Evolutionary conservation across 92 coral and sea anemone genomes (phyloP).

Genomic region (Palythoa heliodiscus): DNA sequence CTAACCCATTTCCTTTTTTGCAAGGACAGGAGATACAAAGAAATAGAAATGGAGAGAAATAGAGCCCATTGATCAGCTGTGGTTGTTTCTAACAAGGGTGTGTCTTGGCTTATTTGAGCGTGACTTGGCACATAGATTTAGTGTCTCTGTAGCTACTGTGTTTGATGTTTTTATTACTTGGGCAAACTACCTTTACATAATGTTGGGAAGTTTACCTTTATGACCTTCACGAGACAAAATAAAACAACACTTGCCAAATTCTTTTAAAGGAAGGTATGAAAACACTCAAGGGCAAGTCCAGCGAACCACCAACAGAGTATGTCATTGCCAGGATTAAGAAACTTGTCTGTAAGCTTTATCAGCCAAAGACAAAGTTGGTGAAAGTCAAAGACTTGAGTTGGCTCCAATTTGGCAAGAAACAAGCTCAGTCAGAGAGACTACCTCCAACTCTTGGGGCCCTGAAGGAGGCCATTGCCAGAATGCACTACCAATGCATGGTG

Average conservation of each 20-base stretch:
- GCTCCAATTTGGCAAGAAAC: neutral
- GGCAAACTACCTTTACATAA: constrained; percentile 51
- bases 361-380: neutral
- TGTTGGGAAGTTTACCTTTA: constrained; percentile 52
- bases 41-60: constrained; percentile 46
- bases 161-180: constrained; percentile 55
- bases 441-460: neutral
- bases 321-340: constrained; percentile 37
- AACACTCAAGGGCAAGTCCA: constrained; percentile 25
- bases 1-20: constrained; percentile 22
- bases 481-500: constrained; percentile 6
- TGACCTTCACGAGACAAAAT: constrained; percentile 46
- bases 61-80: constrained; percentile 51
- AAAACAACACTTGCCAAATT: constrained; percentile 38
- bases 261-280: constrained; percentile 52
- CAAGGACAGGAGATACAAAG: constrained; percentile 40
- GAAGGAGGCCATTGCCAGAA: neutral
- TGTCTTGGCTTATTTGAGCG: constrained; percentile 29
- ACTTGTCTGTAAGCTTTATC: constrained; percentile 37
- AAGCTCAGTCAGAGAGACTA: constrained; percentile 20
- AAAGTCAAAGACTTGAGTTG: constrained; percentile 40
- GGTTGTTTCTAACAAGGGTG: constrained; percentile 44
- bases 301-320: constrained; percentile 9
- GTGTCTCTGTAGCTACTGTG: constrained; percentile 44
- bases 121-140: constrained; percentile 54